Evolutionary conservation across 2,888 invertebrate species (phyloP).

Genomic region (Callinectes sapidus): DNA sequence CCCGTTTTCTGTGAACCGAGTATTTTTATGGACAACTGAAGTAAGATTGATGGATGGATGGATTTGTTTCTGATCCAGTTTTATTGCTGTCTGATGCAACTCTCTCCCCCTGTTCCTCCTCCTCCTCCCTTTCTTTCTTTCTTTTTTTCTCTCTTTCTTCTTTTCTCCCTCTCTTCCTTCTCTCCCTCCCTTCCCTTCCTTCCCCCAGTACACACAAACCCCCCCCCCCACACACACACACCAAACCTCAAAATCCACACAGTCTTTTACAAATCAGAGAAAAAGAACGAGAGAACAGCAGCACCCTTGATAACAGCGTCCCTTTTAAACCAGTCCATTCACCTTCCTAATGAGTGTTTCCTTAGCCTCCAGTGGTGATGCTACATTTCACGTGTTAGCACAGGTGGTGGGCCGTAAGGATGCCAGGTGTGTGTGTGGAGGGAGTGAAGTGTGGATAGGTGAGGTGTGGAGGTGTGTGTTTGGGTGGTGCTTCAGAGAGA

Average conservation of each 20-base stretch:
- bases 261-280: too few species aligned
- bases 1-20: neutral
- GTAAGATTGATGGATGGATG: neutral
- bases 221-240: neutral
- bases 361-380: neutral
- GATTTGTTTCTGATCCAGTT: neutral
- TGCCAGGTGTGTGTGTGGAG: neutral
- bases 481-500: too few species aligned
- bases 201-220: neutral
- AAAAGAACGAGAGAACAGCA: neutral
- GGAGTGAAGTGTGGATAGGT: neutral
- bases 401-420: neutral
- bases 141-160: neutral
- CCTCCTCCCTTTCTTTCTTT: conserved; percentile 42
- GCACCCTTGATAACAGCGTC: neutral
- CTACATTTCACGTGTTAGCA: neutral
- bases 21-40: neutral
- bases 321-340: neutral
- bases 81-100: neutral
- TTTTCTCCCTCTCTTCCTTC: neutral
- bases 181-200: neutral
- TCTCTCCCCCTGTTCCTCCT: neutral
- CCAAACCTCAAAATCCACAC: too few species aligned
- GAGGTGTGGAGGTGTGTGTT: too few species aligned
- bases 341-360: neutral